Conservation (phyloP, 2,888 invertebrate species). For the Leucoptera coffeella region DNA sequence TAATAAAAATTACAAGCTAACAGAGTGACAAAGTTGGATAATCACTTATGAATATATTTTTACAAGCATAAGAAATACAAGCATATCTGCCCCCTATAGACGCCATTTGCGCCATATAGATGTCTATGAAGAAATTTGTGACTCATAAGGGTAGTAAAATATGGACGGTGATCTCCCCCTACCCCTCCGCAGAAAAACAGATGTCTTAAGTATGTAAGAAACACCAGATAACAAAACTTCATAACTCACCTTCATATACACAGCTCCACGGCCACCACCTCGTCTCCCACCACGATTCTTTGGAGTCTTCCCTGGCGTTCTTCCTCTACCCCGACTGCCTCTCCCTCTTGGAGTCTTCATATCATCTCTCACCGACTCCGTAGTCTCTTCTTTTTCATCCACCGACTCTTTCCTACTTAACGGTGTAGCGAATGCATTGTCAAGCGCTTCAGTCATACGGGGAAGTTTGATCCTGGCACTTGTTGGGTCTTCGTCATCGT, state of each 20-base stretch:
- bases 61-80: too few relatives aligned
- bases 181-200: too few relatives aligned
- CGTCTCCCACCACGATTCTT: slow-evolving; percentile 25
- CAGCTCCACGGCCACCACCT: slow-evolving; percentile 31
- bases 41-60: too few relatives aligned
- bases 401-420: slow-evolving; percentile 22
- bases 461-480: slow-evolving; percentile 39
- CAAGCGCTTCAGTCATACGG: slow-evolving; percentile 40
- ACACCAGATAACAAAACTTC: too few relatives aligned
- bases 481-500: slow-evolving; percentile 24
- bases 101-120: too few relatives aligned
- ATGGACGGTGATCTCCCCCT: too few relatives aligned
- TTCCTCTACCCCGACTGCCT: slow-evolving; percentile 12
- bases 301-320: slow-evolving; percentile 13
- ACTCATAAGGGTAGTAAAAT: too few relatives aligned
- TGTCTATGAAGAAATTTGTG: too few relatives aligned
- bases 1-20: too few relatives aligned
- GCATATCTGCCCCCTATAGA: too few relatives aligned
- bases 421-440: slow-evolving; percentile 32
- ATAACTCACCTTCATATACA: slow-evolving; percentile 19
- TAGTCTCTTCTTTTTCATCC: slow-evolving; percentile 13
- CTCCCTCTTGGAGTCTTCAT: slow-evolving; percentile 19
- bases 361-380: slow-evolving; percentile 18
- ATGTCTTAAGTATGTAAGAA: too few relatives aligned
- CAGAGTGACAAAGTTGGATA: too few relatives aligned